phyloP scores from a whole-genome alignment of 2,888 invertebrate species.

The Eumacrocentrus americanus region DNA sequence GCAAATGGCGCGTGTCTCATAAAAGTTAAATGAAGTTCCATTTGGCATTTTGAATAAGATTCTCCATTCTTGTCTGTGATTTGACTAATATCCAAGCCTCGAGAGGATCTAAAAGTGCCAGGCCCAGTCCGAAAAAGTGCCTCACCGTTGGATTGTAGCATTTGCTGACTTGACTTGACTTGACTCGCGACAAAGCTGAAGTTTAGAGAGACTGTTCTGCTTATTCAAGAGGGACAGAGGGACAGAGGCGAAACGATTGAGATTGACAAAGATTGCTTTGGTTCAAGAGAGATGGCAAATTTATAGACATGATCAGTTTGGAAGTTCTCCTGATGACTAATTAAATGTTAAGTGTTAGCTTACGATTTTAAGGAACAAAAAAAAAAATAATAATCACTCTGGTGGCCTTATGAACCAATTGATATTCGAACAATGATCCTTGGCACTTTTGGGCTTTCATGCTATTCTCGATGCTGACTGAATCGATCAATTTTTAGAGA shows the following conservation, averaged over 20 bases:
- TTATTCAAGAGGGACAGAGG: constrained; percentile 30
- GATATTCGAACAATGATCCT: constrained; percentile 53
- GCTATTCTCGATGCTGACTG: constrained; percentile 23
- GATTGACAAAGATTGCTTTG: constrained; percentile 27
- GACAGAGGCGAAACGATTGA: constrained; percentile 35
- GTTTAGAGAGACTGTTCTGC: constrained; percentile 15
- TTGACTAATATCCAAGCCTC: constrained; percentile 29
- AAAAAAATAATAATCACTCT: constrained; percentile 55
- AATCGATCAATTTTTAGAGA: constrained; percentile 12
- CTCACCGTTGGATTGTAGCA: constrained; percentile 53
- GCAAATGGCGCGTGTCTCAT: constrained; percentile 9
- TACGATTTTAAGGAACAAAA: constrained; percentile 46
- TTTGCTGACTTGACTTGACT: constrained; percentile 35
- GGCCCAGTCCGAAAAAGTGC: constrained; percentile 57
- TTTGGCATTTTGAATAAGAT: constrained; percentile 14
- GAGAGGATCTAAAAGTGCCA: constrained; percentile 45
- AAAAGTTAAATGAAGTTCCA: constrained; percentile 31
- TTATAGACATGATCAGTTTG: constrained; percentile 26
- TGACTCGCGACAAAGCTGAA: constrained; percentile 28
- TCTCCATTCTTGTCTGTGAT: constrained; percentile 36
- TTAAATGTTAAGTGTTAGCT: constrained; percentile 52
- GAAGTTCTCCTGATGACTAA: constrained; percentile 36
- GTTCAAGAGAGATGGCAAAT: constrained; percentile 15
- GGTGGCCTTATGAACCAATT: constrained; percentile 60
- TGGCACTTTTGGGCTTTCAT: constrained; percentile 47